These are phyloP conservation scores for Macrochelys suwanniensis DNA, from an alignment of 2,797 vertebrate species.

Conservation along the genomic window DNA sequence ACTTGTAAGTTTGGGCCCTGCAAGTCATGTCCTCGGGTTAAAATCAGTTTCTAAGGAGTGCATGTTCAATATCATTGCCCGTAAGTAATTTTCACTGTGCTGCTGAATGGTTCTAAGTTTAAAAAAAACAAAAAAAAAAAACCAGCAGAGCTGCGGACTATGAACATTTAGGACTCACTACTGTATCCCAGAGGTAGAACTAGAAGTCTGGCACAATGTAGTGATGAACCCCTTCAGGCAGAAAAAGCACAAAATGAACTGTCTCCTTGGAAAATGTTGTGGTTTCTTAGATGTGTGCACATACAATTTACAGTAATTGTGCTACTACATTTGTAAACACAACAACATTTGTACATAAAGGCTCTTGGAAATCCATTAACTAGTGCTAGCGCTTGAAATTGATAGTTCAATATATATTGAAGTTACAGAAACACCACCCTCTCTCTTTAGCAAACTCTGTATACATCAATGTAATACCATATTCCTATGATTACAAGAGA, in stretches of 20 bases:
- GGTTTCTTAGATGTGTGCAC: background rate
- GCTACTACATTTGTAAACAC: background rate
- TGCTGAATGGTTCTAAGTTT: background rate
- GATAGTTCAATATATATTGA: background rate
- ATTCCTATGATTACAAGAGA: background rate
- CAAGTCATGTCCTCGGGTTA: background rate
- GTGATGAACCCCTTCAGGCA: conserved; percentile 13
- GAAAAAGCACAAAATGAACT: background rate
- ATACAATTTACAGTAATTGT: background rate
- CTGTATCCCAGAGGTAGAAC: background rate
- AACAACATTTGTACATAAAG: background rate
- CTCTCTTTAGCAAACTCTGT: background rate
- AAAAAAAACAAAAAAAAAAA: conserved; percentile 27
- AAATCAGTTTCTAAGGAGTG: background rate
- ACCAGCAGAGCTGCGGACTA: background rate
- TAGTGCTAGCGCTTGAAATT: background rate
- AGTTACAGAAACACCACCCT: background rate
- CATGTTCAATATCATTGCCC: background rate
- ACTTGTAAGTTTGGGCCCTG: background rate
- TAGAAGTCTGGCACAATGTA: background rate
- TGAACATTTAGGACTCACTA: background rate
- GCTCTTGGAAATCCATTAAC: background rate
- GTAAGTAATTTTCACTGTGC: background rate
- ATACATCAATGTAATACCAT: background rate
- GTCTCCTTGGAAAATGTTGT: background rate